Conservation (phyloP, 2,797 vertebrate genomes). For the Gymnoscopelus braueri region DNA sequence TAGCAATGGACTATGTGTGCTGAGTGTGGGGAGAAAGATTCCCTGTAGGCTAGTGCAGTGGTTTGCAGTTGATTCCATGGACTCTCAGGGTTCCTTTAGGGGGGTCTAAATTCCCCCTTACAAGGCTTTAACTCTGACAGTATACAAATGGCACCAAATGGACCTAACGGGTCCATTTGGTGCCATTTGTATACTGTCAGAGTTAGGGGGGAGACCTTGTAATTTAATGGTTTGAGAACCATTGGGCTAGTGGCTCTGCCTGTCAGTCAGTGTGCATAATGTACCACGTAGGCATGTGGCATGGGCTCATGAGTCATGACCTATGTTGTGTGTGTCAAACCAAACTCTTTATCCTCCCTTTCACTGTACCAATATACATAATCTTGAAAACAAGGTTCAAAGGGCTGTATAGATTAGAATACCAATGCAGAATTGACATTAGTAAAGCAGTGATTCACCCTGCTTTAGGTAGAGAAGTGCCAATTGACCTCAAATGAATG, state of each 20-base stretch:
- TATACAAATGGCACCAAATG: too few species aligned
- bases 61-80: too few species aligned
- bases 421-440: neutral
- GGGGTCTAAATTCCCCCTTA: too few species aligned
- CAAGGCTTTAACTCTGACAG: too few species aligned
- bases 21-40: neutral
- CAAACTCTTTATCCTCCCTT: neutral
- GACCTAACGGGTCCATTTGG: too few species aligned
- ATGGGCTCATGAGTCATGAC: neutral
- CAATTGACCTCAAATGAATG: constrained; percentile 1
- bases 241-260: too few species aligned
- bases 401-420: neutral
- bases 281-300: neutral
- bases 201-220: too few species aligned
- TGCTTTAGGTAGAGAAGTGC: neutral
- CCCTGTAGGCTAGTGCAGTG: neutral
- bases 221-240: too few species aligned
- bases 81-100: too few species aligned
- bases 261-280: too few species aligned
- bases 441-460: neutral
- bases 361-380: neutral
- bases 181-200: too few species aligned
- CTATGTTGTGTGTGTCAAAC: neutral
- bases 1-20: neutral
- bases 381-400: neutral